Conservation (phyloP, 2,888 invertebrate species). For the Lasioglossum zephyrum region DNA sequence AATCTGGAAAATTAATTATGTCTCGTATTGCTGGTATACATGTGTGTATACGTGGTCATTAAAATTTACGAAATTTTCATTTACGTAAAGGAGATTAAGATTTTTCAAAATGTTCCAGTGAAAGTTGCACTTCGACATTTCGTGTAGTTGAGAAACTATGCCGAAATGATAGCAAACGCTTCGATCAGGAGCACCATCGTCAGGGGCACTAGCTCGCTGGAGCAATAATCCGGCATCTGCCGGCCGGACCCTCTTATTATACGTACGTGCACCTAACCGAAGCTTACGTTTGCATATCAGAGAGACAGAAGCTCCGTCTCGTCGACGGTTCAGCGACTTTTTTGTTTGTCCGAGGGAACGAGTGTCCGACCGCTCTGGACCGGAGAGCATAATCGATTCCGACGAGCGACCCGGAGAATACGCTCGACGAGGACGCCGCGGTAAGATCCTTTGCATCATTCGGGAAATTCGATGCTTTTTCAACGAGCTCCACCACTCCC, state of each 20-base stretch:
- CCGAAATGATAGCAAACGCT: background rate
- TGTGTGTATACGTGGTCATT: too few species aligned
- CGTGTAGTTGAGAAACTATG: background rate
- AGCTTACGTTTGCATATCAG: constrained; percentile 73
- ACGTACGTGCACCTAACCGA: constrained; percentile 55
- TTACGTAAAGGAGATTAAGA: background rate
- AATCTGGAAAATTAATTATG: too few species aligned
- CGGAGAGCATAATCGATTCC: constrained; percentile 67
- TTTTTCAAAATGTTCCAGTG: background rate
- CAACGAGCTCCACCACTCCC: constrained; percentile 14
- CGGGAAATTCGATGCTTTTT: constrained; percentile 57
- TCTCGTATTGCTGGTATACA: too few species aligned
- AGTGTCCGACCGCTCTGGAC: constrained; percentile 53
- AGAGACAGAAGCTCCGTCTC: constrained; percentile 58
- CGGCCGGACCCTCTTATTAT: constrained; percentile 59
- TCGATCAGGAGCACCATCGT: background rate
- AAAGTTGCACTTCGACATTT: background rate
- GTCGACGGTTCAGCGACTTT: constrained; percentile 62
- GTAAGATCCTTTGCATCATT: constrained; percentile 49
- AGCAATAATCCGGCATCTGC: constrained; percentile 69
- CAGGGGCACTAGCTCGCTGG: constrained; percentile 45
- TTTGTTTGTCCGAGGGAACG: constrained; percentile 61
- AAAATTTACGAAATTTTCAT: too few species aligned
- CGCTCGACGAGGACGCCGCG: constrained; percentile 29
- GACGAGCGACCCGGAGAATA: constrained; percentile 43